Evolutionary conservation across 2,888 invertebrate species (phyloP).

Genomic region (Eupithecia subfuscata): DNA sequence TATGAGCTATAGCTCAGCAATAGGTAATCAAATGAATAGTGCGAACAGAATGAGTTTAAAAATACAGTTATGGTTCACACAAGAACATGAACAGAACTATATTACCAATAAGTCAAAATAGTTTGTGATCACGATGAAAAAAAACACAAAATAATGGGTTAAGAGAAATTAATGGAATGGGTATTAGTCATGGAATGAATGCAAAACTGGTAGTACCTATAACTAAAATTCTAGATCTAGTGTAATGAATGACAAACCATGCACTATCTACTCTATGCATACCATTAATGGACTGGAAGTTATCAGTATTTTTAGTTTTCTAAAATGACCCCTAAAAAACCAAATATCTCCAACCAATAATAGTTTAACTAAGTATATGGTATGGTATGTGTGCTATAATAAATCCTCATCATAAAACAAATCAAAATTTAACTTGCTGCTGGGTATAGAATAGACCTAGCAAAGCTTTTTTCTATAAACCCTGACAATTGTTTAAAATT

Average conservation of each 20-base stretch:
- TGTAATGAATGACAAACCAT: neutral
- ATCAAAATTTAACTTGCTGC: neutral
- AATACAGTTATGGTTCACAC: neutral
- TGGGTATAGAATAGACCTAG: neutral
- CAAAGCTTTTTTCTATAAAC: neutral
- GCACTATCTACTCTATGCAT: neutral
- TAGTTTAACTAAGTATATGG: too few species aligned
- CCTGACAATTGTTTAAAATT: neutral
- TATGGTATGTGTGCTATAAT: neutral
- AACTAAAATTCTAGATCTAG: neutral
- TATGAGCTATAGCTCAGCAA: neutral
- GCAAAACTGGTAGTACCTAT: conserved; percentile 4
- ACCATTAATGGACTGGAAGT: neutral
- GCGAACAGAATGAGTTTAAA: neutral
- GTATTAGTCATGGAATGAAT: neutral
- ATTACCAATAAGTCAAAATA: neutral
- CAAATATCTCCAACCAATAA: neutral
- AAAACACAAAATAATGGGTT: neutral
- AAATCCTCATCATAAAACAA: neutral
- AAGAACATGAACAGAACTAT: neutral
- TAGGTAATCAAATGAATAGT: neutral
- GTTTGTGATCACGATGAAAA: too few species aligned
- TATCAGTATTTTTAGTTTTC: neutral
- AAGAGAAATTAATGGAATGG: neutral
- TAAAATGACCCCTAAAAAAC: neutral